phyloP scores from a whole-genome alignment of 2,797 vertebrate species.

The Tokudaia muenninki region DNA sequence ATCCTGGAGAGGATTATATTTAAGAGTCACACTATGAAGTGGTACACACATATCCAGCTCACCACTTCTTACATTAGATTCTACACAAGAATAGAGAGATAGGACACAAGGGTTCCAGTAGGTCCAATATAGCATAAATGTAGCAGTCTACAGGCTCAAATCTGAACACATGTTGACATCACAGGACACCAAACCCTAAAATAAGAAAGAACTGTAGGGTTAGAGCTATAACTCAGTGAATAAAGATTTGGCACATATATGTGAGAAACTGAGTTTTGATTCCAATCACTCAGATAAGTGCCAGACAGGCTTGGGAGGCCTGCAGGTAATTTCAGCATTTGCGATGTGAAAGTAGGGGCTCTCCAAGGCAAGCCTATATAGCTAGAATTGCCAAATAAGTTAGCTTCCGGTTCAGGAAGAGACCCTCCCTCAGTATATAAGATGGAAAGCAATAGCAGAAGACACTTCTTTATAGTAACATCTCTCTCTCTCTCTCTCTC shows the following conservation, averaged over 20 bases:
- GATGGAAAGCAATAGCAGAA: neutral
- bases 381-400: neutral
- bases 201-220: neutral
- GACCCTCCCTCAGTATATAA: neutral
- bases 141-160: neutral
- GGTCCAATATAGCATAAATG: too few relatives aligned
- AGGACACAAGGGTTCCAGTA: rapidly evolving
- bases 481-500: neutral
- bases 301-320: neutral
- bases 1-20: neutral
- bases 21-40: neutral
- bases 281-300: neutral
- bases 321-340: too few relatives aligned
- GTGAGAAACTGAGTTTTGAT: neutral
- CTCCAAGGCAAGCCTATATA: neutral
- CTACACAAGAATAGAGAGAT: neutral
- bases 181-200: neutral
- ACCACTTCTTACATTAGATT: neutral
- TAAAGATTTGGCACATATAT: neutral
- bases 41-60: neutral
- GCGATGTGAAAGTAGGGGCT: neutral
- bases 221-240: neutral
- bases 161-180: neutral
- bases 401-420: neutral
- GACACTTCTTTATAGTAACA: neutral